phyloP scores from a whole-genome alignment of 2,113 vertebrate genomes.

The Salvator merianae region DNA sequence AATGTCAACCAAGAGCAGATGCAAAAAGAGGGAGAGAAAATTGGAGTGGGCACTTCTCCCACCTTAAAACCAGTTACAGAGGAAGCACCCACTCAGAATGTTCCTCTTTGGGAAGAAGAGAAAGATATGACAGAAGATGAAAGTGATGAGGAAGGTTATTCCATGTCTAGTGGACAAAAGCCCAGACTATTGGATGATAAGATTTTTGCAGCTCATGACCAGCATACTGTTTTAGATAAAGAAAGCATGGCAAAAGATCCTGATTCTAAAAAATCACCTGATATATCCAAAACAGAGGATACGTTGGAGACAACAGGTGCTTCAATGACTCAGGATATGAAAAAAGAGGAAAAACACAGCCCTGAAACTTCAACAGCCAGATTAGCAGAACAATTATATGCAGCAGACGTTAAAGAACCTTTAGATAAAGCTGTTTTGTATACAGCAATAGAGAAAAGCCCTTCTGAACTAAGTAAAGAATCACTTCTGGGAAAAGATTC shows the following conservation, averaged over 20 bases:
- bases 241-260: slow-evolving; percentile 45
- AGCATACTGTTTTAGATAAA: slow-evolving; percentile 51
- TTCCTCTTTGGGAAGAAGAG: slow-evolving; percentile 57
- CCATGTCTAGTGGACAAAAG: slow-evolving; percentile 50
- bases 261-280: slow-evolving; percentile 36
- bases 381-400: slow-evolving; percentile 48
- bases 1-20: slow-evolving; percentile 50
- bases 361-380: slow-evolving; percentile 27
- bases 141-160: slow-evolving; percentile 60
- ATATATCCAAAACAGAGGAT: slow-evolving; percentile 56
- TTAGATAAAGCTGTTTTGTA: slow-evolving; percentile 35
- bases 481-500: slow-evolving; percentile 58
- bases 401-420: slow-evolving; percentile 42
- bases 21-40: slow-evolving; percentile 37
- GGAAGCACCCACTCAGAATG: slow-evolving; percentile 40
- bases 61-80: slow-evolving; percentile 40
- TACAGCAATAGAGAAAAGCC: slow-evolving; percentile 41
- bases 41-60: slow-evolving; percentile 49
- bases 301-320: slow-evolving; percentile 31
- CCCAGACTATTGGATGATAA: slow-evolving; percentile 44
- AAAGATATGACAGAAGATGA: slow-evolving; percentile 66
- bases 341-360: slow-evolving; percentile 49
- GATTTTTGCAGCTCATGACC: slow-evolving; percentile 51
- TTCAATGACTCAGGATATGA: slow-evolving; percentile 26
- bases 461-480: slow-evolving; percentile 45